Evolutionary conservation across 2,797 vertebrate species (phyloP).

Genomic region (Xiphophorus birchmanni): DNA sequence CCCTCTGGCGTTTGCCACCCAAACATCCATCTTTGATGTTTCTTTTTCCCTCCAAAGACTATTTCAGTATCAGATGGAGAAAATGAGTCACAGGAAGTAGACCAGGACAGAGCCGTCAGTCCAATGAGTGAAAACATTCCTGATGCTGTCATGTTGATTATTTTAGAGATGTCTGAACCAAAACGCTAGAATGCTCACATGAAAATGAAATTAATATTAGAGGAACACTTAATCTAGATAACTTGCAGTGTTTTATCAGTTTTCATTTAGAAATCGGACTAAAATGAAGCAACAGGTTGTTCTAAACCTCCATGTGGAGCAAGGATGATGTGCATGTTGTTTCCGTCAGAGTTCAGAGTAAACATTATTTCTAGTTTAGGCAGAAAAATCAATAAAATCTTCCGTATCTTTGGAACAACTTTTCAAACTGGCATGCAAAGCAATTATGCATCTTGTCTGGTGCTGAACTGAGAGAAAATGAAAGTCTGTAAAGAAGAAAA

Average conservation of each 20-base stretch:
- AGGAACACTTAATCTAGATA: background rate
- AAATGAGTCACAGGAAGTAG: conserved; percentile 25
- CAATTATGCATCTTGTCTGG: background rate
- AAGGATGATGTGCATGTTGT: background rate
- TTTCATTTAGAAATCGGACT: background rate
- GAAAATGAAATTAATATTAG: conserved; percentile 16
- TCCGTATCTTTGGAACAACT: background rate
- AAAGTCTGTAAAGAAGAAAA: conserved; percentile 1
- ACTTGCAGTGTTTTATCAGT: background rate
- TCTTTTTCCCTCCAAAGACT: background rate
- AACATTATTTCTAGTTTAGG: background rate
- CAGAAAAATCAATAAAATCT: conserved; percentile 3
- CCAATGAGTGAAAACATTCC: conserved; percentile 22
- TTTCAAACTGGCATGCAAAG: background rate
- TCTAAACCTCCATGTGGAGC: background rate
- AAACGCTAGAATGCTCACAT: conserved; percentile 26
- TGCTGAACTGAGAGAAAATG: background rate
- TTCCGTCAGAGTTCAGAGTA: background rate
- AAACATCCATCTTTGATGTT: conserved; percentile 22
- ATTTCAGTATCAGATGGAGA: conserved; percentile 14
- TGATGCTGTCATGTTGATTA: conserved; percentile 10
- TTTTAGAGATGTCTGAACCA: conserved; percentile 9
- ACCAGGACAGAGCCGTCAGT: conserved; percentile 6
- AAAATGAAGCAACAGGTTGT: background rate
- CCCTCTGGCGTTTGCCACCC: conserved; percentile 27